These are phyloP conservation scores for Bursaphelenchus okinawaensis DNA, from an alignment of 2,888 invertebrate genomes.

Conservation along the genomic window DNA sequence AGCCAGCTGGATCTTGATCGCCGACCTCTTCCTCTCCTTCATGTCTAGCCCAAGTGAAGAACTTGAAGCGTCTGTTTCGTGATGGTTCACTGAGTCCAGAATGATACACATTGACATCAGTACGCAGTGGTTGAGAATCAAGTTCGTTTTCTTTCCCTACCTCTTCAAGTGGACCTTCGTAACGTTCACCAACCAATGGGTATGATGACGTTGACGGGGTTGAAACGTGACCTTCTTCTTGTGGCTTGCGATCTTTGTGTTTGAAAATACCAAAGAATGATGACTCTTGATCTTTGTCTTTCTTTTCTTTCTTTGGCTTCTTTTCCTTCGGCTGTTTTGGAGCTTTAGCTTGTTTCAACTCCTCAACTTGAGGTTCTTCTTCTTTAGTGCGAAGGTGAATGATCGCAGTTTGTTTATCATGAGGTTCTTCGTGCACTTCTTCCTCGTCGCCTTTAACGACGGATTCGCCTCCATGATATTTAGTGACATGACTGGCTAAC, in stretches of 20 bases:
- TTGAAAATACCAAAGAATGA: neutral
- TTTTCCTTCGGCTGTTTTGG: slow-evolving; percentile 7
- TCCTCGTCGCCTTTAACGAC: neutral
- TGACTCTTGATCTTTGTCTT: slow-evolving; percentile 5
- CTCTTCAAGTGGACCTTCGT: slow-evolving; percentile 1
- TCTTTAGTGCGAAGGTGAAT: neutral
- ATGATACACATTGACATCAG: slow-evolving; percentile 2
- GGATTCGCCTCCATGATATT: neutral
- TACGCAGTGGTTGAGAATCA: neutral
- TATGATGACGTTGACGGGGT: neutral
- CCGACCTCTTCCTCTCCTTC: slow-evolving; percentile 30
- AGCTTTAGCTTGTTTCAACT: slow-evolving; percentile 3
- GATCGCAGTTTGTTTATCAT: neutral
- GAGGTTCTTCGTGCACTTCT: neutral
- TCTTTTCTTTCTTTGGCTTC: slow-evolving; percentile 12
- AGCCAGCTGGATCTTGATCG: slow-evolving; percentile 21
- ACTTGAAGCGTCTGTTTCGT: slow-evolving; percentile 13
- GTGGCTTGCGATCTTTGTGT: neutral
- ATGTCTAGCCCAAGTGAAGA: slow-evolving; percentile 22
- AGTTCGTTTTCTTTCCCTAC: neutral
- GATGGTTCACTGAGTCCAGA: slow-evolving; percentile 10
- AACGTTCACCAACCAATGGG: slow-evolving; percentile 8
- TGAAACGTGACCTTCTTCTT: neutral
- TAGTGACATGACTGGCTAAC: neutral
- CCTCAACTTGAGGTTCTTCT: neutral